phyloP scores from a whole-genome alignment of 2,797 vertebrate genomes.

The Tokudaia muenninki region DNA sequence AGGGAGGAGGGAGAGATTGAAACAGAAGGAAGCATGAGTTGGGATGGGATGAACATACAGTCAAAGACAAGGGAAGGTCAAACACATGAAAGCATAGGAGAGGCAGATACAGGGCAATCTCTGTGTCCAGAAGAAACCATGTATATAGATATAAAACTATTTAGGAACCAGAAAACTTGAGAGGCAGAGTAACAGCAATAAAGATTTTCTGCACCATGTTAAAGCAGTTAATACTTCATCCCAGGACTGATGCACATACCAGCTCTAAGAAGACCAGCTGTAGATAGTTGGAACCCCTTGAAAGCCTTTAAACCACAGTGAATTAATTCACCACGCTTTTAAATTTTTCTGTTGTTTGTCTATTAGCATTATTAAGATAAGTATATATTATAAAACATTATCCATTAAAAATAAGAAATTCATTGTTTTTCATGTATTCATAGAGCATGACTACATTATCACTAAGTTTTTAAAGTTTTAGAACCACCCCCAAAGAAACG shows the following conservation, averaged over 20 bases:
- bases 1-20: neutral
- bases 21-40: neutral
- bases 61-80: neutral
- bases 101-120: neutral
- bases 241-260: neutral
- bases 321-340: neutral
- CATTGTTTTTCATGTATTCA: neutral
- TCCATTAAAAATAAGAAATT: neutral
- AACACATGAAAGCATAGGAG: neutral
- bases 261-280: neutral
- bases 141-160: neutral
- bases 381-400: neutral
- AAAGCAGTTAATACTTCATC: neutral
- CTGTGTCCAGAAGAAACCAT: neutral
- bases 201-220: neutral
- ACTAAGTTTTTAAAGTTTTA: conserved; percentile 38
- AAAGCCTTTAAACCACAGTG: conserved; percentile 6
- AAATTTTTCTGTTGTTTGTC: neutral
- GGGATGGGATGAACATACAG: neutral
- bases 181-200: neutral
- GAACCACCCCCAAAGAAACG: neutral
- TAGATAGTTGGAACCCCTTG: neutral
- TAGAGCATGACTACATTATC: neutral
- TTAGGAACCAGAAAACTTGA: neutral
- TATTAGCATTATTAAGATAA: neutral